Evolutionary conservation across 1,140 invertebrate genomes (phyloP).

Genomic region (Anoplophora glabripennis): DNA sequence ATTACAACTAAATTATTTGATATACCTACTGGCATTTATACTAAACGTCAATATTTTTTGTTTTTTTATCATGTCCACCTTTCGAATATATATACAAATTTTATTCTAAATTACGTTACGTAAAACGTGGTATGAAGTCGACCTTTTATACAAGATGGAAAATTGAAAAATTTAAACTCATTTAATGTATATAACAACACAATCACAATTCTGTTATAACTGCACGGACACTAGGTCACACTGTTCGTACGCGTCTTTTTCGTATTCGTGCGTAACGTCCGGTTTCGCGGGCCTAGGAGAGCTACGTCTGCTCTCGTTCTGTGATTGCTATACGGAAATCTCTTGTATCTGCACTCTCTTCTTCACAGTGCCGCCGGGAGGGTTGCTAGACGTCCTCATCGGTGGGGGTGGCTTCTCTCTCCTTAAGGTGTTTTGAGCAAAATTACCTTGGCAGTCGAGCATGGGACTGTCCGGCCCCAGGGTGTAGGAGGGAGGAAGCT

Average conservation of each 20-base stretch:
- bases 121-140: too few species aligned
- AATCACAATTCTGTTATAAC: conserved; percentile 38
- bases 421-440: too few species aligned
- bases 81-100: too few species aligned
- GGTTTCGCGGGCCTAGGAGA: conserved; percentile 24
- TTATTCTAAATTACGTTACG: too few species aligned
- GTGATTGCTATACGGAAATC: conserved; percentile 60
- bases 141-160: too few species aligned
- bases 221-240: conserved; percentile 46
- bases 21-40: too few species aligned
- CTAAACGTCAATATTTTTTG: too few species aligned
- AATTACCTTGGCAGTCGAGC: too few species aligned
- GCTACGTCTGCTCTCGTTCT: conserved; percentile 4
- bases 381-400: conserved; percentile 47
- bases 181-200: conserved; percentile 11
- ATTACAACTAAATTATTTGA: too few species aligned
- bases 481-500: conserved; percentile 53
- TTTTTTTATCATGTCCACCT: too few species aligned
- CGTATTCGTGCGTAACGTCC: conserved; percentile 37
- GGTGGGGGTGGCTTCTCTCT: conserved; percentile 44
- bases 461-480: conserved; percentile 34
- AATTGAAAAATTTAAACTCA: too few species aligned
- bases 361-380: conserved; percentile 54
- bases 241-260: too few species aligned
- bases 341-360: conserved; percentile 67